Percentiles rank a stretch among this genome's conserved stretches.
phyloP scores from a whole-genome alignment of 1,140 invertebrate species.

The Bilobella aurantiaca region DNA sequence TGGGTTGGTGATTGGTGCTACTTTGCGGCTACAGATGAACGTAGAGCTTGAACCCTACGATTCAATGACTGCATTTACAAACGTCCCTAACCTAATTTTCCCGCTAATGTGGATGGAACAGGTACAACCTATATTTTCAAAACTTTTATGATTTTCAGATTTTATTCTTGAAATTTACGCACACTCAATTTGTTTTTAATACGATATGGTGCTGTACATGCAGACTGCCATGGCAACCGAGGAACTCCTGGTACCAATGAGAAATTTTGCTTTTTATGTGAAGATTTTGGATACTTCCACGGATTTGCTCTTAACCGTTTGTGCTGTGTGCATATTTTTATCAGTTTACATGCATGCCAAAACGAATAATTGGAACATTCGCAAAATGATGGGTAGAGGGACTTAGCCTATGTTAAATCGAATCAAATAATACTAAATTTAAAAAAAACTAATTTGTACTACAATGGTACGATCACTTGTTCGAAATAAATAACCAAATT shows the following conservation, averaged over 20 bases:
- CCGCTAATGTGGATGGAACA: constrained; percentile 50
- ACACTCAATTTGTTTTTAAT: not conserved
- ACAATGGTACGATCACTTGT: no score
- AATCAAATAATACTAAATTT: no score
- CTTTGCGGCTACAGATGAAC: constrained; percentile 47
- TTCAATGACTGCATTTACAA: constrained; percentile 39
- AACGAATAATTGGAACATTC: not conserved
- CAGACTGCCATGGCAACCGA: constrained; percentile 1
- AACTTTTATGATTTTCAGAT: no score
- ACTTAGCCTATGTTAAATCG: no score
- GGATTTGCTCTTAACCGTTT: not conserved
- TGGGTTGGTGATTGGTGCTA: constrained; percentile 43
- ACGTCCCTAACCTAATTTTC: constrained; percentile 44
- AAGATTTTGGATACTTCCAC: not conserved
- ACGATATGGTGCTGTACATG: not conserved
- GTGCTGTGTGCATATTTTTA: not conserved
- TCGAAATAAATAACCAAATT: no score
- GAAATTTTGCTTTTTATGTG: not conserved
- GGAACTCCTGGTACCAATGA: not conserved
- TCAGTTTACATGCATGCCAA: not conserved
- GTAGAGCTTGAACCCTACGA: constrained; percentile 43
- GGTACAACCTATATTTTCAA: constrained; percentile 36
- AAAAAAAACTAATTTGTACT: no score
- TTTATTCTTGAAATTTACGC: no score
- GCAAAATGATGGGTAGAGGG: no score